Evolutionary conservation across 2,113 vertebrate species (phyloP).

Genomic region (Callopanchax toddi): DNA sequence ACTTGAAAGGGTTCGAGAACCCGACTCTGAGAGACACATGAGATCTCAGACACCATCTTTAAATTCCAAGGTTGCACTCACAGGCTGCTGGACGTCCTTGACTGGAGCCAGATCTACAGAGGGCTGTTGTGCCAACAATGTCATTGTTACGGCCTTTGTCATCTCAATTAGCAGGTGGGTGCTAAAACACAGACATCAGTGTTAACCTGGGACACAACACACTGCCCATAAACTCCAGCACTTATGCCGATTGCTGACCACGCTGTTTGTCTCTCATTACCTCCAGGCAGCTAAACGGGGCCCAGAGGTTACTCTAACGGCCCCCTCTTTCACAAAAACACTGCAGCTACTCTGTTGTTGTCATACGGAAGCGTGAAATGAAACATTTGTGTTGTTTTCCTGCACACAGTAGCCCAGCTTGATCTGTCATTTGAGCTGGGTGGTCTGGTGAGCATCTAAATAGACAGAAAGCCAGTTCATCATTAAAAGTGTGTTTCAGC

Average conservation of each 20-base stretch:
- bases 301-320: constrained; percentile 68
- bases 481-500: constrained; percentile 50
- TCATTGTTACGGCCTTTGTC: constrained; percentile 81
- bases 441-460: constrained; percentile 22
- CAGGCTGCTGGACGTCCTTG: constrained; percentile 70
- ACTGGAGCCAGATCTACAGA: constrained; percentile 77
- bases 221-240: constrained; percentile 70
- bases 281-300: constrained; percentile 60
- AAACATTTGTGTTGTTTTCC: constrained; percentile 26
- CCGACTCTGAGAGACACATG: constrained; percentile 50
- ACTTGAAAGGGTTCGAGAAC: constrained; percentile 55
- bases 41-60: constrained; percentile 56
- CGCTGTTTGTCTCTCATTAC: constrained; percentile 72
- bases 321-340: constrained; percentile 59
- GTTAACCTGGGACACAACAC: constrained; percentile 71
- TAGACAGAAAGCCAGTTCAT: constrained; percentile 38
- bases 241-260: constrained; percentile 72
- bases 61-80: constrained; percentile 75
- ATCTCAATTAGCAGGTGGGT: constrained; percentile 80
- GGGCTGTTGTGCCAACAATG: constrained; percentile 76
- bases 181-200: constrained; percentile 80
- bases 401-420: background rate
- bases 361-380: constrained; percentile 50
- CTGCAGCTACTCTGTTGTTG: constrained; percentile 33
- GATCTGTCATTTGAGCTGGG: constrained; percentile 12